Conservation (phyloP, 2,888 invertebrate species). For the Diachrysia chrysitis region DNA sequence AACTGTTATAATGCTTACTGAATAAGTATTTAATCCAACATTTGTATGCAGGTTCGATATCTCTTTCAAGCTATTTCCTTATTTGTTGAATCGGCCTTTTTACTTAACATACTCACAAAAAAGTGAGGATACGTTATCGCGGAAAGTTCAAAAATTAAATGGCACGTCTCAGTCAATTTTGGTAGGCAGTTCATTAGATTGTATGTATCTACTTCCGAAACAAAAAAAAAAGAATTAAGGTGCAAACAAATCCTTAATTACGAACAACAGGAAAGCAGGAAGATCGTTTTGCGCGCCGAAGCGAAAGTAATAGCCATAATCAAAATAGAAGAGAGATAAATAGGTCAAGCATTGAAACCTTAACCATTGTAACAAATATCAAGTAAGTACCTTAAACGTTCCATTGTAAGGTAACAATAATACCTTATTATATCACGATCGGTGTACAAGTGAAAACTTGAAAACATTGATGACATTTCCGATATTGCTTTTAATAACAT, state of each 20-base stretch:
- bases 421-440: constrained; percentile 5
- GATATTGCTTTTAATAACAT: constrained; percentile 43
- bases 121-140: neutral
- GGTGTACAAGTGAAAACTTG: constrained; percentile 2
- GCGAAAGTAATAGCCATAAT: neutral
- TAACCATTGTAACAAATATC: neutral
- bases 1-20: constrained; percentile 34
- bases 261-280: neutral
- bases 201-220: too few species aligned
- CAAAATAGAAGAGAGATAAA: neutral
- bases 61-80: neutral
- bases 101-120: neutral
- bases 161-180: too few species aligned
- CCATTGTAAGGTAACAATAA: neutral
- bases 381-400: neutral
- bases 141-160: too few species aligned
- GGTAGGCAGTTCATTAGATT: too few species aligned
- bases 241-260: neutral
- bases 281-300: neutral
- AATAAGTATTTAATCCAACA: constrained; percentile 2
- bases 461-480: constrained; percentile 19
- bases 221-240: neutral
- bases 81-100: neutral
- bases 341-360: neutral
- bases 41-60: neutral